These are phyloP conservation scores for Osmerus mordax DNA, from an alignment of 2,113 vertebrate species.

Conservation along the genomic window DNA sequence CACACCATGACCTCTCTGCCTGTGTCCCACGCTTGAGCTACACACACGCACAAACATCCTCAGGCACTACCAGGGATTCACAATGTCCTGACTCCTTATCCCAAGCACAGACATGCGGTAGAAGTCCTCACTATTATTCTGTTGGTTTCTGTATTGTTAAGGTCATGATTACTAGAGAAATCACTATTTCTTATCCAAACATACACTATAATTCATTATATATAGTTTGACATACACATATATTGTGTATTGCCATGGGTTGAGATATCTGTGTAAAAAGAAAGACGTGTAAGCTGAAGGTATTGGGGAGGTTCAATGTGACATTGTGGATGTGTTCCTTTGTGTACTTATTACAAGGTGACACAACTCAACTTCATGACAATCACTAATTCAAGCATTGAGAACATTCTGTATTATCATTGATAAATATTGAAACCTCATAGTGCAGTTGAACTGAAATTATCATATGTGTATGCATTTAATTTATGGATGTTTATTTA, in stretches of 20 bases:
- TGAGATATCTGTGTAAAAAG: neutral
- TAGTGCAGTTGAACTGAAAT: constrained; percentile 63
- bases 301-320: neutral
- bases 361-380: constrained; percentile 19
- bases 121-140: too few species aligned
- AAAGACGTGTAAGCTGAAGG: neutral
- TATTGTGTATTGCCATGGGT: neutral
- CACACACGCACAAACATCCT: constrained; percentile 27
- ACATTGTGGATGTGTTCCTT: constrained; percentile 17
- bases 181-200: too few species aligned
- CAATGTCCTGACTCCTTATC: neutral
- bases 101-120: neutral
- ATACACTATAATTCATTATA: too few species aligned
- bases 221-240: too few species aligned
- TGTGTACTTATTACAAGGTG: constrained; percentile 48
- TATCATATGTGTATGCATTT: constrained; percentile 64
- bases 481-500: constrained; percentile 63
- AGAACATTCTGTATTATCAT: too few species aligned
- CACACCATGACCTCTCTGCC: constrained; percentile 86
- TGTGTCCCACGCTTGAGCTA: constrained; percentile 83
- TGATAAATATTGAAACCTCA: constrained; percentile 31
- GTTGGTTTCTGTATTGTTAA: too few species aligned
- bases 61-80: neutral
- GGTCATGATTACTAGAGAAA: too few species aligned
- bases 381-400: too few species aligned